Evolutionary conservation across 1,140 invertebrate genomes (phyloP).

Genomic region (Gonioctena quinquepunctata): DNA sequence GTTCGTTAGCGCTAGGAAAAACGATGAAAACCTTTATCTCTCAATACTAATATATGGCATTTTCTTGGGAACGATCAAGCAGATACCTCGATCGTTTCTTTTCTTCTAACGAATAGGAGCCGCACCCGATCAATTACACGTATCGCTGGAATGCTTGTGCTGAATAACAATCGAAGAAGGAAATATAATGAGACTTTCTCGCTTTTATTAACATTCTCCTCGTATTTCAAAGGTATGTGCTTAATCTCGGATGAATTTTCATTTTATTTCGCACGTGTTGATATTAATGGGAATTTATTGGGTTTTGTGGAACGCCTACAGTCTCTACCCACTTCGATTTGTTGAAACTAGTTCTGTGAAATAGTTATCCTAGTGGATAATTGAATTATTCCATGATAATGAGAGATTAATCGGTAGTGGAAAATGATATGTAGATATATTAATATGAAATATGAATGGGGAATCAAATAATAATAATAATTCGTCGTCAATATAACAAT

Average conservation of each 20-base stretch:
- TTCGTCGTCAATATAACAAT: too few species aligned
- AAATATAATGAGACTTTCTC: conserved; percentile 1
- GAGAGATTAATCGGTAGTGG: too few species aligned
- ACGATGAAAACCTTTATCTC: too few species aligned
- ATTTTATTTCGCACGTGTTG: background rate
- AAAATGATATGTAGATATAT: too few species aligned
- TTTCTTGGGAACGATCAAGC: conserved; percentile 13
- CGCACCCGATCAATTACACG: conserved; percentile 5
- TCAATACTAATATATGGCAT: too few species aligned
- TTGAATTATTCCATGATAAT: too few species aligned
- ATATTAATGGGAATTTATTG: conserved; percentile 1
- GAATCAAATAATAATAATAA: too few species aligned
- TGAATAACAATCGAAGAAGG: conserved; percentile 1
- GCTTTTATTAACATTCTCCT: conserved; percentile 6
- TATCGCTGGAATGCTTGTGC: conserved; percentile 7
- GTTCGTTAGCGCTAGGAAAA: too few species aligned
- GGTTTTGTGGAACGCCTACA: background rate
- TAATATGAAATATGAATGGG: too few species aligned
- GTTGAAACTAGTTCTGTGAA: too few species aligned
- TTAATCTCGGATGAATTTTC: conserved; percentile 1
- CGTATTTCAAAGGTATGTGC: background rate
- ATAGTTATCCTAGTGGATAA: too few species aligned
- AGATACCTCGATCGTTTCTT: background rate
- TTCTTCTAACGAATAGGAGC: background rate
- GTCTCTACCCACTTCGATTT: too few species aligned